These are phyloP conservation scores for Psittacula derbiana DNA, from an alignment of 2,797 vertebrate species.

Conservation along the genomic window DNA sequence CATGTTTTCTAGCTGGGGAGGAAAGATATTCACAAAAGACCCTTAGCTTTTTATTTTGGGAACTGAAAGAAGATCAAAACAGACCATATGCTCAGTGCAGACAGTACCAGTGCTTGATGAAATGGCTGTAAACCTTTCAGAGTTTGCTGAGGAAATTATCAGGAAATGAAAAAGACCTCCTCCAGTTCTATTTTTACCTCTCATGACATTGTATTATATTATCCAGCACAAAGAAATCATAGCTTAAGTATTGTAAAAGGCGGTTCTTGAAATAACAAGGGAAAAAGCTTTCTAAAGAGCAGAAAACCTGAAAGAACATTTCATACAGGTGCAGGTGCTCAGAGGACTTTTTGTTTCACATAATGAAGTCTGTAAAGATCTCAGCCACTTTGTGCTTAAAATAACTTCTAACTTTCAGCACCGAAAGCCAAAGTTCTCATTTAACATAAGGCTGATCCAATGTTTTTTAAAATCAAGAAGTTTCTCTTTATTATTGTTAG, in stretches of 20 bases:
- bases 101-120: background rate
- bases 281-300: background rate
- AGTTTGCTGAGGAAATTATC: constrained; percentile 40
- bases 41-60: background rate
- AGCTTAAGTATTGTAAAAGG: background rate
- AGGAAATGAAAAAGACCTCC: constrained; percentile 42
- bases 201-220: background rate
- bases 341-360: background rate
- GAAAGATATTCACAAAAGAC: background rate
- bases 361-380: background rate
- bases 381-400: background rate
- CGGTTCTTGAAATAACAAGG: background rate
- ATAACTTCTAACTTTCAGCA: background rate
- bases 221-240: background rate
- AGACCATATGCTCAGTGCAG: background rate
- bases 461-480: background rate
- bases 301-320: constrained; percentile 11
- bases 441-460: background rate
- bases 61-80: constrained; percentile 11
- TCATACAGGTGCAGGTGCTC: background rate
- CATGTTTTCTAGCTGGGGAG: background rate
- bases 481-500: background rate
- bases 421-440: background rate
- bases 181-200: constrained; percentile 45
- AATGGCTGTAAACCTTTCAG: constrained; percentile 30